Evolutionary conservation across 2,888 invertebrate genomes (phyloP), one percentile per base, ranked within the genome.

Genomic region (Norana najaformis): DNA sequence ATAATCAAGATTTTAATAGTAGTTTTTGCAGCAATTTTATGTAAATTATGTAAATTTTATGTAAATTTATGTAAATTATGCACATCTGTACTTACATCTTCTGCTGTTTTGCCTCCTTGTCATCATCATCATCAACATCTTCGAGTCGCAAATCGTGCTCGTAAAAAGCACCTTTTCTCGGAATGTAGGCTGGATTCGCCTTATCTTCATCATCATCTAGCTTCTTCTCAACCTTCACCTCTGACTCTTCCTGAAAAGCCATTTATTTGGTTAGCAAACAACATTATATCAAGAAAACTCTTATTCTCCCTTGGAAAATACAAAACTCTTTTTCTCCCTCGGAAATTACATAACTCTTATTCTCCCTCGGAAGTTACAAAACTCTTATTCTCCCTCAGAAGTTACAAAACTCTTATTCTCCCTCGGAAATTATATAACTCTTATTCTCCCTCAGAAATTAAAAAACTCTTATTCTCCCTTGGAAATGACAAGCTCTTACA

Each of bases 171-270:
- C 99, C 99, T 92, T 97, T 96, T 94, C 98, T 98, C 0, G 99
- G 99, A 92, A 99, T 98, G 95, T 98, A 99, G 94, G 99, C 98
- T 1, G 99, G 99, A 95, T 99, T 98, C 94, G 98, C 97, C 85
- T 97, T 96, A 94, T 99, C 99, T 94, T 98, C 98, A 93, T 98
- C 98, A 93, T 97, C 97, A 94, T 98, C 98, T 18, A 88, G 30
- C 36, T 39, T 88, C 47, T 39, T 41, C 88, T 88, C 41, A 16
- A 35, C 88, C 39, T 88, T 47, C 5, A n/a, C 39, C 30, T 5
- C 88, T 35, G 88, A 20, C 47, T 39, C 88, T 18, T 88, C 88
- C 88, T 88, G 39, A 39, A 39, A 88, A n/a, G n/a, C 16, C 69
- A 69, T n/a, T 69, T n/a, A 8, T 6, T 11, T n/a, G 5, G 69